phyloP scores from a whole-genome alignment of 2,797 vertebrate genomes.

The Melanotaenia pygmaea region DNA sequence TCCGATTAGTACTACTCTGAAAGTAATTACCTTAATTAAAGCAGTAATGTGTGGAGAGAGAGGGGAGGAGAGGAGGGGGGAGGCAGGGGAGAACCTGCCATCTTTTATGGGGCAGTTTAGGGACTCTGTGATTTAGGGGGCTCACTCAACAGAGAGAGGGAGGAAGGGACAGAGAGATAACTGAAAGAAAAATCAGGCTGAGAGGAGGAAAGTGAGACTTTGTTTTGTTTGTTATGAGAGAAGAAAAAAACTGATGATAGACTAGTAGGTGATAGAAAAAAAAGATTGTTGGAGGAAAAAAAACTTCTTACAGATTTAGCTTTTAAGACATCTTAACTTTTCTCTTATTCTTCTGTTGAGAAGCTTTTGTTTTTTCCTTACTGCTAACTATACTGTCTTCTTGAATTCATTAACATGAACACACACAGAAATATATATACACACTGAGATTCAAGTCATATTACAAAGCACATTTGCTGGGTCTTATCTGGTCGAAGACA shows the following conservation, averaged over 20 bases:
- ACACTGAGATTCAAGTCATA: conserved; percentile 12
- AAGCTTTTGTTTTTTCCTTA: conserved; percentile 27
- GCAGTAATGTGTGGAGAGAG: conserved; percentile 82
- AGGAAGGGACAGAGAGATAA: conserved; percentile 21
- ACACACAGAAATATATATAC: background rate
- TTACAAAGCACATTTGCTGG: conserved; percentile 26
- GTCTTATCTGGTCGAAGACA: conserved; percentile 40
- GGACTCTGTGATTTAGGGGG: conserved; percentile 83
- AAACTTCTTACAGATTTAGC: conserved; percentile 3
- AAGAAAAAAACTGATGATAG: conserved; percentile 29
- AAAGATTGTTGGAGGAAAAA: conserved; percentile 15
- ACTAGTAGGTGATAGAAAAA: conserved; percentile 3
- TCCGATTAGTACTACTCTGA: conserved; percentile 87
- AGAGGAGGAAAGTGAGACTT: conserved; percentile 35
- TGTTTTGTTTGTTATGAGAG: conserved; percentile 44
- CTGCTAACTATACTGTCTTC: background rate
- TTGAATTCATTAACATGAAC: background rate
- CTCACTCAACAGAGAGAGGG: conserved; percentile 55
- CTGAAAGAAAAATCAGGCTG: background rate
- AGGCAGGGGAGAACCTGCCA: conserved; percentile 72
- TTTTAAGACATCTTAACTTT: conserved; percentile 11
- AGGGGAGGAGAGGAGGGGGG: conserved; percentile 53
- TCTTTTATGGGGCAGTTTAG: conserved; percentile 84
- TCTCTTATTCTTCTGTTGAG: background rate
- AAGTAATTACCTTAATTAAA: conserved; percentile 90